These are phyloP conservation scores for Plagodis dolabraria DNA, from an alignment of 2,888 invertebrate genomes.

Conservation along the genomic window DNA sequence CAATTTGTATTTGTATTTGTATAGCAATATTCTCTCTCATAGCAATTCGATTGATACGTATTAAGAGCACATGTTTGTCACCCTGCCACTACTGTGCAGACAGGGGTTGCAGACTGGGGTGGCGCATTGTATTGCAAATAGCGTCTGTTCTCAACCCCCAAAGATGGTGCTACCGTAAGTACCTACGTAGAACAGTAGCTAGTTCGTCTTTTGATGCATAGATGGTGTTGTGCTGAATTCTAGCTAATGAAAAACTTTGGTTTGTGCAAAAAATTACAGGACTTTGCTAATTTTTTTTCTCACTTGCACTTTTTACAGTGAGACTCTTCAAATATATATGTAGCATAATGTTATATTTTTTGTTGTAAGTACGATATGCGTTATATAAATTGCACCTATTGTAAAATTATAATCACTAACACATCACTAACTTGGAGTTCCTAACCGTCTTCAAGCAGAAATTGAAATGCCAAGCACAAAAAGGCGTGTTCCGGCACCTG, in stretches of 20 bases:
- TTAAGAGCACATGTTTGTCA: conserved; percentile 54
- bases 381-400: no score
- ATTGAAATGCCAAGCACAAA: no score
- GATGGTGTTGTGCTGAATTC: conserved; percentile 61
- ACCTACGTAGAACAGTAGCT: conserved; percentile 65
- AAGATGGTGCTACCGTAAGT: conserved; percentile 81
- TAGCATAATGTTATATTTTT: no score
- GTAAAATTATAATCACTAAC: no score
- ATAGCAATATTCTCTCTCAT: conserved; percentile 31
- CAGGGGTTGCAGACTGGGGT: conserved; percentile 63
- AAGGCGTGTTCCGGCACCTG: no score
- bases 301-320: no score
- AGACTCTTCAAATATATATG: no score
- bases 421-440: no score
- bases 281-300: not conserved
- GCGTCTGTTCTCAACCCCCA: conserved; percentile 51
- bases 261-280: not conserved
- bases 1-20: no score
- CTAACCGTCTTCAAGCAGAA: no score
- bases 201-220: conserved; percentile 74
- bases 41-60: conserved; percentile 48
- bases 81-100: conserved; percentile 52
- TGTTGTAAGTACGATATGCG: no score
- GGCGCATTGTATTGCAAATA: conserved; percentile 71
- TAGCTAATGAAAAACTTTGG: conserved; percentile 12